These are phyloP conservation scores for Phania funesta DNA, from an alignment of 2,888 invertebrate genomes.

Conservation along the genomic window DNA sequence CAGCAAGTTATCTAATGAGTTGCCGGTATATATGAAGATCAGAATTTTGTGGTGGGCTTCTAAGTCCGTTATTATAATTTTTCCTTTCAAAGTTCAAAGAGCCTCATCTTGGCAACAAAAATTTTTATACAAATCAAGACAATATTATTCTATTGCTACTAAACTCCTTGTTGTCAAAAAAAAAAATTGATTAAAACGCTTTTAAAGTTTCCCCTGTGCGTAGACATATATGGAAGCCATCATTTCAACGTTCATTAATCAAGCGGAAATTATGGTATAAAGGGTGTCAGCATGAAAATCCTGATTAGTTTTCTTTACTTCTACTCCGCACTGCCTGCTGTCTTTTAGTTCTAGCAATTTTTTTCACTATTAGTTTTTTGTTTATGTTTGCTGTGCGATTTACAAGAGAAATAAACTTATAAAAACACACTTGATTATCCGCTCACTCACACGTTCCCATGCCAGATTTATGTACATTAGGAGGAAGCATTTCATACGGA, in stretches of 20 bases:
- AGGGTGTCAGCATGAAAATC: slow-evolving; percentile 60
- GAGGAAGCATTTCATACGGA: too few species aligned
- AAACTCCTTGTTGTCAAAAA: not conserved
- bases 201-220: not conserved
- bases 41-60: too few species aligned
- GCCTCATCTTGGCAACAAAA: too few species aligned
- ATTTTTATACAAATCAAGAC: too few species aligned
- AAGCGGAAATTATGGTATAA: slow-evolving; percentile 74
- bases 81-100: too few species aligned
- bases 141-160: not conserved
- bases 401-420: not conserved
- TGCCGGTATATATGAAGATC: too few species aligned
- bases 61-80: too few species aligned
- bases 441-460: not conserved
- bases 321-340: not conserved
- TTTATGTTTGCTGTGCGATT: slow-evolving; percentile 9
- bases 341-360: not conserved
- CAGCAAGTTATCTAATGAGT: too few species aligned
- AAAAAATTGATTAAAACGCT: not conserved
- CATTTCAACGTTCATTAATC: slow-evolving; percentile 76
- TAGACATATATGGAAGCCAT: slow-evolving; percentile 33
- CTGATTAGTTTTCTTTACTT: slow-evolving; percentile 51
- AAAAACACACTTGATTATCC: slow-evolving; percentile 15
- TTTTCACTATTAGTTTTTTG: not conserved
- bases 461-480: slow-evolving; percentile 1